Base-by-base conservation (phyloP, 2,888 invertebrate genomes). In the Xestobium rufovillosum region DNA sequence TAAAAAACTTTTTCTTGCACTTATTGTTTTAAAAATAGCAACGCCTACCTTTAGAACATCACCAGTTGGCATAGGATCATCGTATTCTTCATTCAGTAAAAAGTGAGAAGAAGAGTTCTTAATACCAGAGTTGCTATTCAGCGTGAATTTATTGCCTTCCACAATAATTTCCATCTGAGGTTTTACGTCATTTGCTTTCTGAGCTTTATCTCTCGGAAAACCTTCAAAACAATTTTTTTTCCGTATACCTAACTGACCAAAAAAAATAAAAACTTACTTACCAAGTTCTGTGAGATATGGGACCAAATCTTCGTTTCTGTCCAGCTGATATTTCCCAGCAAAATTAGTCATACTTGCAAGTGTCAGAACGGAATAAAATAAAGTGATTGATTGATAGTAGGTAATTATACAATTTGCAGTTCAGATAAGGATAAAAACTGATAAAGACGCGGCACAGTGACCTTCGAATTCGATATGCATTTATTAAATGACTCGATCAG, bases 171-270 rank as follows among this genome's bases (percentile, higher is more conserved):
- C 46, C 27, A 51, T 14, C 13, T 32, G 32, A 4, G 51, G 50
- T 33, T 39, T 48, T 15, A 48, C 14, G 15, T 27, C 30, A 32
- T 49, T 44, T 11, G 45, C 47, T 17, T 28, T 31, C 32, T 38
- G 36, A 4, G 51, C 51, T 31, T 45, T 44, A 8, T 50, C 43
- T 30, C 39, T 40, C 4, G 50, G 31, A 32, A 50, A 35, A 26
- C 51, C 51, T 51, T 26, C n/a, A 42, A 42, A 26, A 26, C 15
- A 34, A 26, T 31, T 2, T 19, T 9, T 26, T 36, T 15, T 25
- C 10, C 15, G n/a, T n/a, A n/a, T n/a, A n/a, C n/a, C n/a, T n/a
- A n/a, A n/a, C n/a, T n/a, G n/a, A n/a, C n/a, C n/a, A n/a, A n/a
- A n/a, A n/a, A n/a, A n/a, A n/a, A n/a, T n/a, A n/a, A n/a, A n/a